Percentiles rank a stretch among this genome's conserved stretches.
These are phyloP conservation scores for Bufo bufo DNA, from an alignment of 2,113 vertebrate species.

Conservation along the genomic window DNA sequence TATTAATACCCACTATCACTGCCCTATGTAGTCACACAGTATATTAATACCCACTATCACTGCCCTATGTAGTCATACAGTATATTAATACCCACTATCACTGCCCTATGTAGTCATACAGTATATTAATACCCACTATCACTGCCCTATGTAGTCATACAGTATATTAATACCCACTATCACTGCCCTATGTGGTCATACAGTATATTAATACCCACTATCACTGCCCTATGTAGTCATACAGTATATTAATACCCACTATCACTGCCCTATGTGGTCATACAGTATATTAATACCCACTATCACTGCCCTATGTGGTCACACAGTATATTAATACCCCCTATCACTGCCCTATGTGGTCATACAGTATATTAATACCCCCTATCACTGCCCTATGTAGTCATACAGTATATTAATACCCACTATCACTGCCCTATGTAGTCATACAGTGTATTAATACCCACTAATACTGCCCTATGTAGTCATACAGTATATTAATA, in stretches of 20 bases:
- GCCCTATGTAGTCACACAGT: no score
- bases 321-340: slow-evolving; percentile 62
- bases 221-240: background rate
- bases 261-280: background rate
- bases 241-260: background rate
- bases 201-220: no score
- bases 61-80: background rate
- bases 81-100: background rate
- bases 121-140: background rate
- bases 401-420: background rate
- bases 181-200: slow-evolving; percentile 72
- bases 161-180: slow-evolving; percentile 71
- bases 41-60: background rate
- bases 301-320: background rate
- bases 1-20: no score
- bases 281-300: background rate
- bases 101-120: background rate
- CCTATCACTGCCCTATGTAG: background rate
- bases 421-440: background rate
- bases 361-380: background rate
- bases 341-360: slow-evolving; percentile 79
- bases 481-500: background rate
- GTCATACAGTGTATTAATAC: background rate
- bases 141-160: background rate
- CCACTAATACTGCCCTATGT: background rate